Base-by-base conservation (phyloP, 2,797 vertebrate species). In the Antrozous pallidus region DNA sequence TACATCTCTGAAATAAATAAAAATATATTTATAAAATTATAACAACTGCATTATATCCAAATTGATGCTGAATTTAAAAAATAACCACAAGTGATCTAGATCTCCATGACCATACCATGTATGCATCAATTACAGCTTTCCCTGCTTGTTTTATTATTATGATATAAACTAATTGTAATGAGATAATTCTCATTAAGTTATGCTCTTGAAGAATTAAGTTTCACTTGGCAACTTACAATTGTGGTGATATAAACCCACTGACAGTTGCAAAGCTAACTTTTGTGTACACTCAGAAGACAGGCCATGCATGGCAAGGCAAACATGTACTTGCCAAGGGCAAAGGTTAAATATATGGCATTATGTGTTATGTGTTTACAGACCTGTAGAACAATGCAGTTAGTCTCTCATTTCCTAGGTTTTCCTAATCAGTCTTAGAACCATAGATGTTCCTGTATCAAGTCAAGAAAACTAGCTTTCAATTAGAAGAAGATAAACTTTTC, bases 401-500 rank as follows among this genome's bases (percentile, higher is more conserved):
- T 86, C 11, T 79, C 1, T 80, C 78, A 63, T 26, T 67, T 51
- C 31, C 8, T 86, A 86, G 33, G 70, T 51, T 86, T 85, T 90
- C 47, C 45, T 86, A 86, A 54, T 69, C 28, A 38, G 3, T 86
- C 49, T 69, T 75, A 61, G 58, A 86, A 61, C 13, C 7, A 31
- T 69, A 42, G 22, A 26, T 49, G 67, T 81, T 51, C 14, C 49
- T 75, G 7, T 90, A 49, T 47, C n/a, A 67, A 58, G 56, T 70
- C 90, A 90, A 90, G 61, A 65, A 90, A 58, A 65, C 78, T 3
- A 77, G 24, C 11, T 86, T 65, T 73, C 56, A 47, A 82, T 31
- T 47, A 92, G 31, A 95, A 9, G 36, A 87, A 94, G 33, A 86
- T 51, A 91, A 93, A 45, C 38, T 67, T 77, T 93, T 88, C 31